A percentile compares a stretch with the other conserved stretches of the same genome.
These are phyloP conservation scores for Oreochromis spilurus DNA, from an alignment of 2,113 vertebrate species.

Conservation along the genomic window DNA sequence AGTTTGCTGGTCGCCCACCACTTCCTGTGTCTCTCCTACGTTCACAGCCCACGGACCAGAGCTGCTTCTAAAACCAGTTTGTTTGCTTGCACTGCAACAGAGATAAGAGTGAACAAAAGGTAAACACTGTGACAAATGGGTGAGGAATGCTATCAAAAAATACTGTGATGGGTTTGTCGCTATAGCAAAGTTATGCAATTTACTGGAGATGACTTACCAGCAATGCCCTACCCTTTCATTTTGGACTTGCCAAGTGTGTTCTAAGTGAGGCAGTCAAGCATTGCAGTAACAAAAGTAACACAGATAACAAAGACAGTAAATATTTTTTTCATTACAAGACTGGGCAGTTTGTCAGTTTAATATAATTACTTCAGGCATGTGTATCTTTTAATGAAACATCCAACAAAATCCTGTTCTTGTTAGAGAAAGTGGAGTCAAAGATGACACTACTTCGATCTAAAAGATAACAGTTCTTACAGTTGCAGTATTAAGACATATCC, in stretches of 20 bases:
- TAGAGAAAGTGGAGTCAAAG: not conserved
- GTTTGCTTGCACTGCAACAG: slow-evolving; percentile 41
- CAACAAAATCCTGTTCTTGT: not conserved
- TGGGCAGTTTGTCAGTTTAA: not conserved
- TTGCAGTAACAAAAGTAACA: not conserved
- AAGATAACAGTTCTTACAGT: not conserved
- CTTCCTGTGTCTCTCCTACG: slow-evolving; percentile 75
- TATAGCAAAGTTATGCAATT: slow-evolving; percentile 9
- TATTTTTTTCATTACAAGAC: not conserved
- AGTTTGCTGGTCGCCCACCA: slow-evolving; percentile 77
- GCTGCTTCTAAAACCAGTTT: slow-evolving; percentile 62
- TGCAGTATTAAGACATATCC: slow-evolving; percentile 51
- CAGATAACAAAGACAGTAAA: not conserved
- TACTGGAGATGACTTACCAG: not conserved
- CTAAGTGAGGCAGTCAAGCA: not conserved
- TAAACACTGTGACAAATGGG: slow-evolving; percentile 20
- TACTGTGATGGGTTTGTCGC: not conserved
- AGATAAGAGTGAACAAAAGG: slow-evolving; percentile 30
- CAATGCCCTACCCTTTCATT: not conserved
- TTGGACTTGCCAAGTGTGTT: not conserved
- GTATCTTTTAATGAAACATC: not conserved
- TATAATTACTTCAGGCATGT: not conserved
- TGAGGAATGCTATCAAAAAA: not conserved
- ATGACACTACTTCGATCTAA: not conserved
- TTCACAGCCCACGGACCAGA: slow-evolving; percentile 64